Percentiles rank a stretch among this genome's conserved stretches.
These are phyloP conservation scores for Sapajus apella DNA, from an alignment of 2,113 vertebrate species.

Conservation along the genomic window DNA sequence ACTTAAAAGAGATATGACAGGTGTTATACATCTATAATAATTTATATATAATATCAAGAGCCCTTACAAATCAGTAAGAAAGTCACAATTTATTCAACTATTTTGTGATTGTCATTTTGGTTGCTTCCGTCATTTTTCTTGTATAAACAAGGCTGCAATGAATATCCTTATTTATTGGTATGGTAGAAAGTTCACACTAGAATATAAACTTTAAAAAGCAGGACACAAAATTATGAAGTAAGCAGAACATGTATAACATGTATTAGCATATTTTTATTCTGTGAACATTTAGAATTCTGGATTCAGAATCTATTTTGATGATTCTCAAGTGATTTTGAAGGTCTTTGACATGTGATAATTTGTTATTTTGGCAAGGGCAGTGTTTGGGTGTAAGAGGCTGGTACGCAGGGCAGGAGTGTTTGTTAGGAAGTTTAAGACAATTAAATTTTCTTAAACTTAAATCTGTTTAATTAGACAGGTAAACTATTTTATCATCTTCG, in stretches of 20 bases:
- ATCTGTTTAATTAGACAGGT: background rate
- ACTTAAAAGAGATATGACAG: background rate
- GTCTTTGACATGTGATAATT: background rate
- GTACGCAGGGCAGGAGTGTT: background rate
- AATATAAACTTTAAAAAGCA: background rate
- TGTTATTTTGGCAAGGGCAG: background rate
- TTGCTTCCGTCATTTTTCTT: background rate
- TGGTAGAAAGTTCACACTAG: background rate
- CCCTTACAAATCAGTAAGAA: background rate
- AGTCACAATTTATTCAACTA: background rate
- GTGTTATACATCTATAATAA: background rate
- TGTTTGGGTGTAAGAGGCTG: background rate
- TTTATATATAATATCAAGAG: background rate
- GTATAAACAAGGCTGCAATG: background rate
- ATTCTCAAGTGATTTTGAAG: background rate
- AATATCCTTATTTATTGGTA: background rate
- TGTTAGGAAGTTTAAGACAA: background rate
- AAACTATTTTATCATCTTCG: constrained; percentile 30
- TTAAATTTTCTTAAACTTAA: background rate
- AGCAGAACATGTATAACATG: background rate
- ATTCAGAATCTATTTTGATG: background rate
- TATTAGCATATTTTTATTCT: background rate
- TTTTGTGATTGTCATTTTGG: background rate
- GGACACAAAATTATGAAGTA: background rate
- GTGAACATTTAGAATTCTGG: background rate